Conservation (phyloP, 2,797 vertebrate genomes). For the Petrocephalus sullivani region DNA sequence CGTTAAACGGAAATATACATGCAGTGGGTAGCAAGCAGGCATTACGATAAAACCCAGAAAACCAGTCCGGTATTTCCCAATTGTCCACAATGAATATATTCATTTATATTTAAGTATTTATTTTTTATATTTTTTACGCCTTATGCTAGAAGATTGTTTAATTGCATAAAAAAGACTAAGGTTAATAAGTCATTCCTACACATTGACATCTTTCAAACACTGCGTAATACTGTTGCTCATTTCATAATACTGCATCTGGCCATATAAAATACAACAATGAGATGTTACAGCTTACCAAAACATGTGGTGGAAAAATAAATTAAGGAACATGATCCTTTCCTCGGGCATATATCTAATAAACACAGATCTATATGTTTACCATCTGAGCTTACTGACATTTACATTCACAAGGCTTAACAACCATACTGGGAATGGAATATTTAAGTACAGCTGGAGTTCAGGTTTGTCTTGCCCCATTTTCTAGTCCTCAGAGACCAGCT, state of each 20-base stretch:
- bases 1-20: background rate
- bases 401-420: background rate
- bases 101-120: background rate
- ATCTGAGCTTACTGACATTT: background rate
- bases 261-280: background rate
- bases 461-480: constrained; percentile 34
- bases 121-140: background rate
- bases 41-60: background rate
- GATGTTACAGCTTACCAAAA: background rate
- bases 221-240: constrained; percentile 7
- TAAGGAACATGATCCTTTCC: background rate
- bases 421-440: background rate
- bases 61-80: constrained; percentile 2
- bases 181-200: background rate
- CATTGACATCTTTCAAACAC: background rate
- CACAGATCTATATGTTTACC: constrained; percentile 2
- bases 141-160: background rate
- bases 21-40: background rate
- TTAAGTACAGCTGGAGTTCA: background rate
- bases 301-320: constrained; percentile 14
- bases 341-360: background rate
- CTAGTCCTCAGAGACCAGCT: constrained; percentile 51
- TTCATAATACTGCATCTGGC: background rate
- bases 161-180: background rate
- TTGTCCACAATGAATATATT: constrained; percentile 1